A percentile compares a stretch with the other conserved stretches of the same genome.
These are phyloP conservation scores for Schizotus pectinicornis DNA, from an alignment of 2,888 invertebrate species.

Conservation along the genomic window DNA sequence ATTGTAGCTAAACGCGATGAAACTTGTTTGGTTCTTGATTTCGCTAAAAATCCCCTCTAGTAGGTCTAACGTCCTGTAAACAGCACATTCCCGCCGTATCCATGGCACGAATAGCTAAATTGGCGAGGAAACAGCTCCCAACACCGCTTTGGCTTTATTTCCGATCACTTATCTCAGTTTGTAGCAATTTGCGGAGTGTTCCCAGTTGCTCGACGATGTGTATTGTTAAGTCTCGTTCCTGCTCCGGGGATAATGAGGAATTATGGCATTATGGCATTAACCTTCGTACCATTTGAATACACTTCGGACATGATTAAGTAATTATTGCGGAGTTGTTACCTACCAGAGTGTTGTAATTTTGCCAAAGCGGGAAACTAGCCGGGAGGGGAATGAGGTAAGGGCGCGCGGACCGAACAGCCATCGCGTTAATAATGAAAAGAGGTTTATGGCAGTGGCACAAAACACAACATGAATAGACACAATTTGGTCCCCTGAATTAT, in stretches of 20 bases:
- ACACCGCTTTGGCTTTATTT: constrained; percentile 6
- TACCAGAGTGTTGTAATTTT: not conserved
- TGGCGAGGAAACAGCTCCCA: too few relatives aligned
- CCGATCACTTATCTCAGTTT: constrained; percentile 21
- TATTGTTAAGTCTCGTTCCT: constrained; percentile 33
- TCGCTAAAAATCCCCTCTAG: not conserved
- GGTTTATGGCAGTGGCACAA: too few relatives aligned
- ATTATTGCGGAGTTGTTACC: not conserved
- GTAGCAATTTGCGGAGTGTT: constrained; percentile 17
- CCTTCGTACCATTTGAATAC: not conserved
- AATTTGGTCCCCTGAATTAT: too few relatives aligned
- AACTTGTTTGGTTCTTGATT: not conserved
- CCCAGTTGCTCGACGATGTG: constrained; percentile 23
- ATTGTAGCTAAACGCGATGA: not conserved
- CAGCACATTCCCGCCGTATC: constrained; percentile 9
- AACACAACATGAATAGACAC: too few relatives aligned
- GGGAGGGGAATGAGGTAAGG: too few relatives aligned
- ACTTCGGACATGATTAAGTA: not conserved
- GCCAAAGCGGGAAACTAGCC: not conserved
- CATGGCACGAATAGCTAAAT: not conserved
- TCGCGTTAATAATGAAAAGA: too few relatives aligned
- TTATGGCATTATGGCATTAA: constrained; percentile 26
- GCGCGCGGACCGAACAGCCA: too few relatives aligned
- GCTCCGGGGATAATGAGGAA: constrained; percentile 34
- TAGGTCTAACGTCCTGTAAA: constrained; percentile 1